Conservation (phyloP, 2,797 vertebrate genomes). For the Sciurus carolinensis region DNA sequence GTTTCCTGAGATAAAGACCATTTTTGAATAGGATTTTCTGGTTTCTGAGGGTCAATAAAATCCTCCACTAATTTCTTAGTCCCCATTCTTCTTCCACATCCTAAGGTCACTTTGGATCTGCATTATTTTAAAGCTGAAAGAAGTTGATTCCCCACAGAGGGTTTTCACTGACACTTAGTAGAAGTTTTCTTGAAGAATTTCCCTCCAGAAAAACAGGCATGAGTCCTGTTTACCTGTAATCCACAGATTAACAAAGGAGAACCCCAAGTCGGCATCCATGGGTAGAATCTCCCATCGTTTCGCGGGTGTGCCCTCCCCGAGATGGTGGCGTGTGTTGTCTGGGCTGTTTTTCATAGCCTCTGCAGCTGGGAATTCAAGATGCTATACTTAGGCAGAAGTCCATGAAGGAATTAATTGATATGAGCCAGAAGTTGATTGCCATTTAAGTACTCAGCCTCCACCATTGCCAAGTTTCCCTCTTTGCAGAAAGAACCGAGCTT, state of each 20-base stretch:
- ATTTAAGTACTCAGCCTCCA: constrained; percentile 83
- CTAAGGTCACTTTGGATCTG: not conserved
- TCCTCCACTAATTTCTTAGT: not conserved
- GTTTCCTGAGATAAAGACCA: not conserved
- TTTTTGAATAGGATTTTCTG: not conserved
- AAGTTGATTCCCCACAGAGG: not conserved
- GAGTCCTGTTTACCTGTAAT: not conserved
- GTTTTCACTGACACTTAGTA: not conserved
- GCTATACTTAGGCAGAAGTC: constrained; percentile 85
- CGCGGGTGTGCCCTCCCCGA: not conserved
- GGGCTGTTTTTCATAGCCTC: constrained; percentile 73
- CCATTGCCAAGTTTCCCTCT: constrained; percentile 83
- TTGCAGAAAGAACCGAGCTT: constrained; percentile 78
- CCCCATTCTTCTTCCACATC: not conserved
- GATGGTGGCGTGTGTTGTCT: not conserved
- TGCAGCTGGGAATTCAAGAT: constrained; percentile 84
- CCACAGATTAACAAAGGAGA: not conserved
- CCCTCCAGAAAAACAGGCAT: not conserved
- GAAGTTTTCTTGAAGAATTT: not conserved
- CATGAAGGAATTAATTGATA: constrained; percentile 86
- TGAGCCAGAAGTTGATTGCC: constrained; percentile 86
- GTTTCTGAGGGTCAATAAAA: not conserved
- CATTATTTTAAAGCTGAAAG: not conserved
- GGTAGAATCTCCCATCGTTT: not conserved
- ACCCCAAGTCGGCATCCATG: not conserved